These are phyloP conservation scores for Taurulus bubalis DNA, from an alignment of 2,113 vertebrate genomes.

Conservation along the genomic window DNA sequence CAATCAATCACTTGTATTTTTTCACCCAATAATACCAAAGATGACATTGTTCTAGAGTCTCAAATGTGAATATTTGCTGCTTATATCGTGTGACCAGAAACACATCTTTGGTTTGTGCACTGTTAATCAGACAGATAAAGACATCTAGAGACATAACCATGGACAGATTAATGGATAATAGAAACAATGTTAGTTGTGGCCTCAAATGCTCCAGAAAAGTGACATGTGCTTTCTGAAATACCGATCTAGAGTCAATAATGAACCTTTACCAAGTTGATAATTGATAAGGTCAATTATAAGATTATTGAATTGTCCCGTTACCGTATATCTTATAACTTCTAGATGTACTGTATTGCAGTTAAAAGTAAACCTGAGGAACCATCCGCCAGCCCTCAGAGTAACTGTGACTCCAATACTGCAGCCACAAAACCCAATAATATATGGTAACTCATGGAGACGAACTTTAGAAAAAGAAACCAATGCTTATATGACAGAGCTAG, in stretches of 20 bases:
- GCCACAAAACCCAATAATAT: conserved; percentile 10
- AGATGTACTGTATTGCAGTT: background rate
- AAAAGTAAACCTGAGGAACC: background rate
- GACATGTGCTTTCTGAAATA: background rate
- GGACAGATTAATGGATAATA: background rate
- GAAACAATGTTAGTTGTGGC: background rate
- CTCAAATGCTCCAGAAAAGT: background rate
- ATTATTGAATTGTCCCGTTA: background rate
- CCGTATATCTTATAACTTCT: background rate
- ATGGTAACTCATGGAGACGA: background rate
- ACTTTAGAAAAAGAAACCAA: background rate
- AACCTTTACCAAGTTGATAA: background rate
- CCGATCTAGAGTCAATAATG: background rate
- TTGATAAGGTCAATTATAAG: background rate
- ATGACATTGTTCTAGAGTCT: background rate
- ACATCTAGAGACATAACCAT: background rate
- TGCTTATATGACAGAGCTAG: background rate
- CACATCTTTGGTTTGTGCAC: background rate
- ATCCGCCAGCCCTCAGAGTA: background rate
- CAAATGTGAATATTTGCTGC: background rate
- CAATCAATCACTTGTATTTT: background rate
- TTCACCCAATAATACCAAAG: background rate
- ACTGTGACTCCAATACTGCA: conserved; percentile 3
- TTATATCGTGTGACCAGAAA: background rate
- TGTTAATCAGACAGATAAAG: background rate